Evolutionary conservation across 2,888 invertebrate genomes (phyloP).

Genomic region (Zygogramma bicolorata): DNA sequence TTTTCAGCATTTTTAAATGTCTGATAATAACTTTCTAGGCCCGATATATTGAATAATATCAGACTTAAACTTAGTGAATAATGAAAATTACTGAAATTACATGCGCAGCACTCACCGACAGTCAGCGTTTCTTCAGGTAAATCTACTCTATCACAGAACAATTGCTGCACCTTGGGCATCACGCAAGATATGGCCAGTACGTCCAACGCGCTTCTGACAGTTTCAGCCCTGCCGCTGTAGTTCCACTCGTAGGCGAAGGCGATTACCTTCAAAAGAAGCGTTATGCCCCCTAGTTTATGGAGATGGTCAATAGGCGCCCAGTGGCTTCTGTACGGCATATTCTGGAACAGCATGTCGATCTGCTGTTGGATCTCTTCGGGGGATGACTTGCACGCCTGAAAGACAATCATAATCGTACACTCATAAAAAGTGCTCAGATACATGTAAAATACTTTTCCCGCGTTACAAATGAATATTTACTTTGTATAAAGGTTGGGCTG

Average conservation of each 20-base stretch:
- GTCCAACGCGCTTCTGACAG: conserved; percentile 85
- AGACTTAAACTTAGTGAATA: conserved; percentile 81
- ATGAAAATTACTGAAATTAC: conserved; percentile 22
- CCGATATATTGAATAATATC: too few relatives aligned
- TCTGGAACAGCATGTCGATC: conserved; percentile 83
- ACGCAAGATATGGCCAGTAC: conserved; percentile 92
- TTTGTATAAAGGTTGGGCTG: conserved; percentile 67
- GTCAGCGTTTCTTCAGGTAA: conserved; percentile 83
- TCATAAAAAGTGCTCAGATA: background rate
- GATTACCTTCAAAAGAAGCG: conserved; percentile 86
- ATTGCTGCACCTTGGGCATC: conserved; percentile 82
- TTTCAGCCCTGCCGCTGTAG: conserved; percentile 87
- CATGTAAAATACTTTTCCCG: background rate
- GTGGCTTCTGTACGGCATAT: conserved; percentile 79
- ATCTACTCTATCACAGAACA: conserved; percentile 82
- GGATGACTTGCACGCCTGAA: conserved; percentile 74
- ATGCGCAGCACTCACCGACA: conserved; percentile 67
- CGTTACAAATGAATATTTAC: conserved; percentile 45
- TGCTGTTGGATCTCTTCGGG: conserved; percentile 89
- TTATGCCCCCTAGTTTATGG: conserved; percentile 84
- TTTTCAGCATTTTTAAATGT: too few relatives aligned
- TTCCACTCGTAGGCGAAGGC: conserved; percentile 94
- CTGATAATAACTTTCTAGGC: too few relatives aligned
- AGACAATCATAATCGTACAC: conserved; percentile 7
- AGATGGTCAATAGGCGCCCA: conserved; percentile 95